Base-by-base conservation (phyloP, 2,888 invertebrate genomes). In the Ennomos quercinarius region DNA sequence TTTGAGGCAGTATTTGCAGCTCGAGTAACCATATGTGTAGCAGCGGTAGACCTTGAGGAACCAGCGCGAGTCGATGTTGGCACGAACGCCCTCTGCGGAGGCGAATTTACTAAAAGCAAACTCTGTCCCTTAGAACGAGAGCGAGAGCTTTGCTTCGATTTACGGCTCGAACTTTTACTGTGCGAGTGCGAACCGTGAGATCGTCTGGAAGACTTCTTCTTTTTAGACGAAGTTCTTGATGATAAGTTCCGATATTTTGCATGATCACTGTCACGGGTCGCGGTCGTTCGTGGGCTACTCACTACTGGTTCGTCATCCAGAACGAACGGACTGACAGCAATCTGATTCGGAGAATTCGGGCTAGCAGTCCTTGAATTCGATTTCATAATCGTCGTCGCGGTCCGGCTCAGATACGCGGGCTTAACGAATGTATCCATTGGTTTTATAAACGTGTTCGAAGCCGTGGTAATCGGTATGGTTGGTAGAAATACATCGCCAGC, bases 401-500 rank as follows among this genome's bases (percentile, higher is more conserved):
- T 40, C 36, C 13, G 45, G 13, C 9, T 17, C 4, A 12, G 5
- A 35, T 50, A 9, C 9, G 27, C 4, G 1, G 13, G 36, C 12
- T 42, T 9, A 27, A 34, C 38, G 27, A 46, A 13, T 41, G 38
- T 9, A 13, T 10, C 11, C 9, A 37, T 10, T 41, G 49, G 59
- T 46, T 60, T 55, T 11, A 36, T 42, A 34, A 51, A 49, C 3
- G 53, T 54, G 10, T 52, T 50, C 1, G 51, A 8, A 6, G 5
- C 42, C 9, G 40, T 40, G 8, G 60, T 47, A 8, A 11, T 10
- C 34, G 54, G 35, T 9, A 46, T 8, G 4, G 41, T 5, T 0
- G 60, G 40, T 13, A 56, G 39, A 12, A 56, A 51, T 9, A 55
- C 50, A 9, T 61, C 60, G 6, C 43, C 55, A 11, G 50, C 50